Conservation (phyloP, 2,113 vertebrate genomes). For the Centropus bengalensis region DNA sequence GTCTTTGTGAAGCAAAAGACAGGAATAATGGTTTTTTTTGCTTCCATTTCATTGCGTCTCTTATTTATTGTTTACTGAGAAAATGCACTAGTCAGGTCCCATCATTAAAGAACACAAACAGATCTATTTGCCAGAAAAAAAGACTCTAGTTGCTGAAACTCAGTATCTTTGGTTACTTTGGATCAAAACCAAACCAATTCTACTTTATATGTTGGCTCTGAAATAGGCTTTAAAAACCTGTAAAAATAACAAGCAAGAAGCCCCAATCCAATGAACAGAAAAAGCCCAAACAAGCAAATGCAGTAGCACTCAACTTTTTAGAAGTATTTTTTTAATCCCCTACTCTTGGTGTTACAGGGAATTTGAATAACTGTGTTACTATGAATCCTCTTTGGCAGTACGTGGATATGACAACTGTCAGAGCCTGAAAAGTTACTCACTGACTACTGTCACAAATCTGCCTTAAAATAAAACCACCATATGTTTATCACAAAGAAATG, state of each 20-base stretch:
- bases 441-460: slow-evolving; percentile 32
- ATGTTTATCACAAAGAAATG: slow-evolving; percentile 35
- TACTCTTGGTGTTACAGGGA: neutral
- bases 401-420: slow-evolving; percentile 50
- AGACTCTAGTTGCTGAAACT: neutral
- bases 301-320: neutral
- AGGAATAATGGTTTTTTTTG: neutral
- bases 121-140: neutral
- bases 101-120: neutral
- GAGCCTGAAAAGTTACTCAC: slow-evolving; percentile 44
- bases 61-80: neutral
- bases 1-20: neutral
- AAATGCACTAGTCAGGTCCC: neutral
- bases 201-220: neutral
- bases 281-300: rapidly evolving
- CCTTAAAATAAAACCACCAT: slow-evolving; percentile 49
- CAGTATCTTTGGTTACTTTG: neutral
- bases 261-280: neutral
- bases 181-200: slow-evolving; percentile 17
- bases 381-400: neutral
- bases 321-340: neutral
- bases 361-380: neutral
- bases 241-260: neutral
- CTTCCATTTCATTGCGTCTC: neutral
- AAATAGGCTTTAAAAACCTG: neutral